phyloP scores from a whole-genome alignment of 2,113 vertebrate genomes.

The Sterna hirundo region DNA sequence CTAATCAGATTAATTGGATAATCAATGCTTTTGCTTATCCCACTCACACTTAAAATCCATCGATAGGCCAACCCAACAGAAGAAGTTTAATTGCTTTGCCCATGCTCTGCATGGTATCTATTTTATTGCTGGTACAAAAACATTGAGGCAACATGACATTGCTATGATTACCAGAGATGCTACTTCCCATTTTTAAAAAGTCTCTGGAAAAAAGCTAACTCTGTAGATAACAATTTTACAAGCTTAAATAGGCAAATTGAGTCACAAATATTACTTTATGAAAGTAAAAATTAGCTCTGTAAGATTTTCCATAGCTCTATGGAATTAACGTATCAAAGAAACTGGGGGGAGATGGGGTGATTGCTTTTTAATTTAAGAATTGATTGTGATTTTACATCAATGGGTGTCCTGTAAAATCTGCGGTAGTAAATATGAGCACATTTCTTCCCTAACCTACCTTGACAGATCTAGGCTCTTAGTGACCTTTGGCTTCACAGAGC shows the following conservation, averaged over 20 bases:
- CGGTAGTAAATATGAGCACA: neutral
- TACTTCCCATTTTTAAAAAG: neutral
- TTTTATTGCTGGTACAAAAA: neutral
- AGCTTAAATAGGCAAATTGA: neutral
- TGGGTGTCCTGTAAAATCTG: neutral
- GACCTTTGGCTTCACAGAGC: neutral
- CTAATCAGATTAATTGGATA: neutral
- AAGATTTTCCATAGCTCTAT: neutral
- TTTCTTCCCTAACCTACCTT: neutral
- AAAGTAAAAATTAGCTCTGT: neutral
- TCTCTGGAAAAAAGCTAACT: neutral
- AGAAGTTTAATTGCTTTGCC: neutral
- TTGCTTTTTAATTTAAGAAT: neutral
- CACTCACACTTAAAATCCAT: neutral
- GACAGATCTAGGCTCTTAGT: neutral
- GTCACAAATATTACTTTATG: neutral
- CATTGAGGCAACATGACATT: neutral
- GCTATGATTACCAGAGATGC: neutral
- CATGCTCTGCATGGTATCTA: neutral
- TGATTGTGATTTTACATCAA: neutral
- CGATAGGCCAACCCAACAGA: neutral
- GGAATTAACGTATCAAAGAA: neutral
- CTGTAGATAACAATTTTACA: neutral
- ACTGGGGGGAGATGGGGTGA: neutral
- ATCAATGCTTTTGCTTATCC: neutral